phyloP scores from a whole-genome alignment of 2,113 vertebrate species.

The Leiothrix lutea region DNA sequence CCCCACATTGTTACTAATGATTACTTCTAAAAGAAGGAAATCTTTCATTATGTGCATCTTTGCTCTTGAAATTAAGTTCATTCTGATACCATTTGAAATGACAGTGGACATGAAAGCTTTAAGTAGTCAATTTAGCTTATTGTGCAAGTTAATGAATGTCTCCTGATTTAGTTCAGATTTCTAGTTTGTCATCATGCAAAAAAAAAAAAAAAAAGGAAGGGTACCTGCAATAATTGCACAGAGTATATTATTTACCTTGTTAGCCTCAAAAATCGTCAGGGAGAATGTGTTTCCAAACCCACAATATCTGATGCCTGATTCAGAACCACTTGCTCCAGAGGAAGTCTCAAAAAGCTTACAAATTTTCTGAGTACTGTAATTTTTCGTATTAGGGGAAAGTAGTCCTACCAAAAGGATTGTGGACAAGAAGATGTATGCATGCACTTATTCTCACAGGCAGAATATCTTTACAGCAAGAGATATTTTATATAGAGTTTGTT shows the following conservation, averaged over 20 bases:
- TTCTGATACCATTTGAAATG: not conserved
- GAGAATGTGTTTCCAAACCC: conserved; percentile 22
- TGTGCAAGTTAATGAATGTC: not conserved
- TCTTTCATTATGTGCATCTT: not conserved
- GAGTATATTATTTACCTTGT: not conserved
- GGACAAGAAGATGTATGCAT: not conserved
- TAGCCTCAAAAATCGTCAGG: not conserved
- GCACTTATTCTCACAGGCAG: not conserved
- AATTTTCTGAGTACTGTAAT: not conserved
- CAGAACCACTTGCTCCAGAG: not conserved
- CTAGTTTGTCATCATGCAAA: not conserved
- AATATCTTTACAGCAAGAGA: not conserved
- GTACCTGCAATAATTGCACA: not conserved
- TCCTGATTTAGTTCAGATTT: not conserved
- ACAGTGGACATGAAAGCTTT: not conserved
- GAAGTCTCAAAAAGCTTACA: not conserved
- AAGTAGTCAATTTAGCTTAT: not conserved
- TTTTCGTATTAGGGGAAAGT: not conserved
- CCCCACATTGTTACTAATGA: not conserved
- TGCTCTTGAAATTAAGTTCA: not conserved
- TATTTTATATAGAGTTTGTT: not conserved
- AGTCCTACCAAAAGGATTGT: not conserved
- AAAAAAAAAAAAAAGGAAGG: not conserved
- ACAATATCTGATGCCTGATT: conserved; percentile 8
- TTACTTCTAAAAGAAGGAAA: not conserved